Evolutionary conservation across 2,797 vertebrate species (phyloP).

Genomic region (Apogon hyalosoma): DNA sequence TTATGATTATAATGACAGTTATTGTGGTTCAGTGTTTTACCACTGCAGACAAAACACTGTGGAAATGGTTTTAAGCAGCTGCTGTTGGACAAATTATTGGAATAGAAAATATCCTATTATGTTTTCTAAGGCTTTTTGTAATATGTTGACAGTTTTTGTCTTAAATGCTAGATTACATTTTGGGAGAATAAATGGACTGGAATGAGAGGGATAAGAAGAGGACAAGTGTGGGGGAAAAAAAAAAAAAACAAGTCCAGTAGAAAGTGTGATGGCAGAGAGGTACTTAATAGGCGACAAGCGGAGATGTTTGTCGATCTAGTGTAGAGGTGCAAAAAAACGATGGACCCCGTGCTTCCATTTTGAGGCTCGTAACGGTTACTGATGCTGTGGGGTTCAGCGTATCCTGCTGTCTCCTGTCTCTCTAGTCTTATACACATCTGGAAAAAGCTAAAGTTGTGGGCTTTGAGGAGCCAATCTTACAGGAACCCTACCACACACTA

Average conservation of each 20-base stretch:
- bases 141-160: constrained; percentile 58
- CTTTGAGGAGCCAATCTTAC: constrained; percentile 64
- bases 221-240: constrained; percentile 28
- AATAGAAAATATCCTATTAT: constrained; percentile 70
- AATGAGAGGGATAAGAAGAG: constrained; percentile 37
- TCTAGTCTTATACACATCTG: constrained; percentile 58
- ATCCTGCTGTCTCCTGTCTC: constrained; percentile 45
- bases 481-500: constrained; percentile 68
- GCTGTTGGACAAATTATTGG: constrained; percentile 71
- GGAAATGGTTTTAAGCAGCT: constrained; percentile 71
- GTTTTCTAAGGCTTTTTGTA: constrained; percentile 61
- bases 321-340: constrained; percentile 56
- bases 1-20: constrained; percentile 76
- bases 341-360: constrained; percentile 59
- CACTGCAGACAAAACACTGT: constrained; percentile 59
- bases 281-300: constrained; percentile 37
- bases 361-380: constrained; percentile 55
- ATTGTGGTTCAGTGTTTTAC: constrained; percentile 74
- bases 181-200: constrained; percentile 47
- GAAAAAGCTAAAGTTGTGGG: constrained; percentile 63
- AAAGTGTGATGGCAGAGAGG: constrained; percentile 22
- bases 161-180: constrained; percentile 64
- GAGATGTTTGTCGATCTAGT: constrained; percentile 58
- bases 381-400: constrained; percentile 52
- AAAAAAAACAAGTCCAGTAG: constrained; percentile 19